Base-by-base conservation (phyloP, 2,888 invertebrate genomes). In the Psococerastis gibbosa region DNA sequence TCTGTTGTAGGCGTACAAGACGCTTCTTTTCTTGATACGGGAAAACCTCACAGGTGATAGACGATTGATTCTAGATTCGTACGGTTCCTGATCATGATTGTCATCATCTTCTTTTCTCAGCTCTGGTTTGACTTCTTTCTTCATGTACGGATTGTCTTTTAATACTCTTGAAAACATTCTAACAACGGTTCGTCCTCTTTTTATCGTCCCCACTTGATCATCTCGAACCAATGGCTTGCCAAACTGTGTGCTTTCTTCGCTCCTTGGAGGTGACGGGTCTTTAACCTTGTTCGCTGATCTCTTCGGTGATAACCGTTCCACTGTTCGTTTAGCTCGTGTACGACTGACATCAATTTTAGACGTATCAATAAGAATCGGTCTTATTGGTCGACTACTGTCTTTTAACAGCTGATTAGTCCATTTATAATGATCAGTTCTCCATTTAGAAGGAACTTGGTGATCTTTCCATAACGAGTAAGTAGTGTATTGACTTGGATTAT, bases 321-420 rank as follows among this genome's bases (percentile, higher is more conserved):
- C 27, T 11, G 20, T 32, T 13, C 20, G 41, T 35, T 18, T 41
- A 35, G 23, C 17, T 38, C 58, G 62, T 60, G 49, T 64, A 48
- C 71, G 71, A 1, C 82, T 79, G 0, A 87, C 84, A 58, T 87
- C 85, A 50, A 87, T 87, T 56, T 84, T 82, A 22, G 82, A 81
- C 2, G 85, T 84, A 58, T 84, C 82, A 49, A 84, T 80, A 50
- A 75, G 71, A 42, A 78, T 73, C 2, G 82, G 81, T 43, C 77
- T 70, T 2, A 73, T 63, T 2, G 68, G 45, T 6, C 45, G 45
- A 9, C n/a, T 16, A 20, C 22, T 38, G 5, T 38, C 22, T 8
- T 8, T 34, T 9, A 34, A 8, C 35, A 9, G 6, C 11, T 27
- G 27, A 15, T 34, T 17, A 20, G 15, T 18, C 17, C 8, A 38